A percentile compares a stretch with the other conserved stretches of the same genome.
These are phyloP conservation scores for Crocidura indochinensis DNA, from an alignment of 2,797 vertebrate species.

Conservation along the genomic window DNA sequence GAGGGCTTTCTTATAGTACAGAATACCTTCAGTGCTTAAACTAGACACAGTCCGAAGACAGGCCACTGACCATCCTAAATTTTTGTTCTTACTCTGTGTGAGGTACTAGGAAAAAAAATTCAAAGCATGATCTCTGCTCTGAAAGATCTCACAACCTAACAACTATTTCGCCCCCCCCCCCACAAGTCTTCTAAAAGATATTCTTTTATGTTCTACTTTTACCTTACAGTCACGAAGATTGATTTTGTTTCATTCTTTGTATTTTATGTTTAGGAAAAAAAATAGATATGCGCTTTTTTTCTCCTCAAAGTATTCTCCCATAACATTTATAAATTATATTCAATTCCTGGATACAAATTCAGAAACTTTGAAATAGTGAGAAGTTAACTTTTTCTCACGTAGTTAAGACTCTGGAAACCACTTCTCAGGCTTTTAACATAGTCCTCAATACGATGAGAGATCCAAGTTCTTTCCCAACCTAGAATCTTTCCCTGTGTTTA, in stretches of 20 bases:
- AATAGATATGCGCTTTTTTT: conserved; percentile 10
- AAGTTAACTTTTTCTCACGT: neutral
- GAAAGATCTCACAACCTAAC: neutral
- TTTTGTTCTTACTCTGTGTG: no score
- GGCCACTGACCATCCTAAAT: no score
- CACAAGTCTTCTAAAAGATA: conserved; percentile 18
- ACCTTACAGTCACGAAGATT: neutral
- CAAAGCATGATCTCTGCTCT: neutral
- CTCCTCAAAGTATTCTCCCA: neutral
- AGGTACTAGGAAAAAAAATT: neutral
- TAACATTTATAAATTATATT: neutral
- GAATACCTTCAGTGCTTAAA: no score
- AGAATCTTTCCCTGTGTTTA: neutral
- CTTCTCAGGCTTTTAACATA: neutral
- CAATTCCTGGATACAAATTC: neutral
- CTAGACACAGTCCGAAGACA: no score
- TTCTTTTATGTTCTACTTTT: neutral
- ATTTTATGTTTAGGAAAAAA: conserved; percentile 49
- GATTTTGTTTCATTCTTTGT: conserved; percentile 29
- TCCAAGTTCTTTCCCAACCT: neutral
- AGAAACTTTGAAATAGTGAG: conserved; percentile 42
- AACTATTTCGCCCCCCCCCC: neutral
- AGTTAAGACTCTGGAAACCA: neutral
- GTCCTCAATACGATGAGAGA: neutral
- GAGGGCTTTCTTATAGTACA: no score